Evolutionary conservation across 2,113 vertebrate species (phyloP), one percentile per base, ranked within the genome.

Genomic region (Podarcis cretensis): DNA sequence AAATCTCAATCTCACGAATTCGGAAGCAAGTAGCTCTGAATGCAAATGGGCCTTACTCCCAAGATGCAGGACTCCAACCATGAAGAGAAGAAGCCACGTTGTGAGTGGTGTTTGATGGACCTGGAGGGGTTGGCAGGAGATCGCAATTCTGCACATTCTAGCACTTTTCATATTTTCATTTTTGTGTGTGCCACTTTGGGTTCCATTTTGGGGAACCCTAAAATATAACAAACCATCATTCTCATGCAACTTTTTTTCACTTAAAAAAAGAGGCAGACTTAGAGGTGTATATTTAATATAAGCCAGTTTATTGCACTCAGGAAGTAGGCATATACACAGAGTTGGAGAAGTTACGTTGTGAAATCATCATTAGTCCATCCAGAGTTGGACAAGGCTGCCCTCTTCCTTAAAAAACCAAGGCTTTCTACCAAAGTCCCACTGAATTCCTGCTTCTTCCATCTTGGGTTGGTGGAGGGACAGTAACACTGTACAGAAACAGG

Each of bases 231-330:
- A 69, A 35, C 4, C 9, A 54, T 54, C 12, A 54, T 81, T 71
- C 59, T 68, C 16, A 35, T 69, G 85, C 5, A 14, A 9, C 14
- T 18, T 71, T 71, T 71, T 18, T 6, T 25, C 25, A 80, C 30
- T 27, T 43, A 54, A 59, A 73, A 73, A n/a, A 82, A 65, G 32
- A 18, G 5, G 30, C 71, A 88, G 25, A 66, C 59, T 25, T 20
- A 59, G n/a, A 84, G 48, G 48, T 78, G 18, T 37, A 12, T 89
- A 83, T 89, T 77, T 78, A 84, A 89, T 69, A 83, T 30, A 88
- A 83, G 57, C 57, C 69, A 84, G 73, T 89, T 89, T 89, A 89
- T 89, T 89, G 81, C 65, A 78, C 74, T 77, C 59, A 37, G 23
- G 4, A 40, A 59, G 40, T 27, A 68, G 30, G 32, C 30, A 65